Percentiles rank a stretch among this genome's conserved stretches.
These are phyloP conservation scores for Leucoraja ocellata DNA, from an alignment of 2,797 vertebrate genomes.

Conservation along the genomic window DNA sequence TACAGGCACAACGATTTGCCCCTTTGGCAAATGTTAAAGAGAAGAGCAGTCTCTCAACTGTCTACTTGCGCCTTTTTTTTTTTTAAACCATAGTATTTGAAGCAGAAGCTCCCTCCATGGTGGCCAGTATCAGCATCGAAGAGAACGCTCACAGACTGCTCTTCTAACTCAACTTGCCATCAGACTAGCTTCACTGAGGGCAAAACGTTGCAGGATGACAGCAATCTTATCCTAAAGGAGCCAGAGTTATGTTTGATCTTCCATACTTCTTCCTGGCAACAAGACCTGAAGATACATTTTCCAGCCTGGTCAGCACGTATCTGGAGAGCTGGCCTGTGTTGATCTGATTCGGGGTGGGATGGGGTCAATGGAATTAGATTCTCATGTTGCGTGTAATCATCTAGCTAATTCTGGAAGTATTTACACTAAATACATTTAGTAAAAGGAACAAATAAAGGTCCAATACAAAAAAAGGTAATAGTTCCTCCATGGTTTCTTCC, in stretches of 20 bases:
- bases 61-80: conserved; percentile 59
- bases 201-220: not conserved
- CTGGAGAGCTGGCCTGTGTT: not conserved
- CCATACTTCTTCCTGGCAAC: not conserved
- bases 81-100: conserved; percentile 54
- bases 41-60: conserved; percentile 48
- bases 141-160: conserved; percentile 51
- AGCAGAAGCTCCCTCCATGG: conserved; percentile 43
- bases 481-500: conserved; percentile 60
- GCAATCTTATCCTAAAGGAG: not conserved
- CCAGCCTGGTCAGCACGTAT: not conserved
- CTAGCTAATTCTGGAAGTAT: conserved; percentile 48
- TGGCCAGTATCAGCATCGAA: conserved; percentile 49
- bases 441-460: conserved; percentile 41
- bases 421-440: conserved; percentile 46
- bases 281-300: conserved; percentile 22
- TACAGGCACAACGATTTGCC: conserved; percentile 42
- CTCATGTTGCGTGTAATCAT: conserved; percentile 44
- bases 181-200: not conserved
- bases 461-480: conserved; percentile 57
- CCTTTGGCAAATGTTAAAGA: not conserved
- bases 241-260: not conserved
- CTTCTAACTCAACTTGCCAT: conserved; percentile 33
- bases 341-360: too few relatives aligned
- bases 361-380: not conserved